Evolutionary conservation across 2,797 vertebrate genomes (phyloP), one percentile per base, ranked within the genome.

Genomic region (Pelochelys cantorii): DNA sequence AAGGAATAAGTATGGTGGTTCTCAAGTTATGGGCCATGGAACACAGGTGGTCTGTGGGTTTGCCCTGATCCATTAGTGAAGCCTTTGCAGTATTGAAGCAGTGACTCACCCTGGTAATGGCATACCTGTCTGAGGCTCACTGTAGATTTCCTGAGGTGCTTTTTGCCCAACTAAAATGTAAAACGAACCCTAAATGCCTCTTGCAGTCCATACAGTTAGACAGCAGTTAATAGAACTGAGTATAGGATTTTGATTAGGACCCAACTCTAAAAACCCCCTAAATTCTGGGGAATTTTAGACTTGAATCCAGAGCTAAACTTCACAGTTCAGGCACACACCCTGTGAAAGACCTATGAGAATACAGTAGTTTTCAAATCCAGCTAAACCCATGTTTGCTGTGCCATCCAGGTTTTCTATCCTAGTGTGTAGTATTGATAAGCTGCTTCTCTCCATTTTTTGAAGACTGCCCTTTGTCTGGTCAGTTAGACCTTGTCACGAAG

Each of bases 361-460:
- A 14, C 77, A 91, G 22, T 0, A 1, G 54, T 23, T 90, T 92
- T 7, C 53, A 82, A 31, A 88, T 7, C 85, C 27, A 13, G 3
- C 77, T 60, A 83, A 75, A 7, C 68, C 11, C 34, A 75, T 11
- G 23, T 48, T 27, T 75, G 68, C 23, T n/a, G 81, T 83, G 42
- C 7, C 15, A 15, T 94, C 86, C 60, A 90, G 17, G 55, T 78
- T 14, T 74, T 1, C 34, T 56, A 75, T 13, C 0, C 0, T 60
- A 59, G 9, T 74, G 82, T 89, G 79, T 92, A 2, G 29, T 86
- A 8, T 4, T 56, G 57, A 77, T 22, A 85, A 5, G 79, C 48
- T 74, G 75, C 14, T 0, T 0, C 2, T 15, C 57, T 54, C 83
- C 59, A 7, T 2, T 34, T 37, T 62, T 42, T 18, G 1, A n/a